These are phyloP conservation scores for Aphelinus atriplicis DNA, from an alignment of 1,140 invertebrate species.

Conservation along the genomic window DNA sequence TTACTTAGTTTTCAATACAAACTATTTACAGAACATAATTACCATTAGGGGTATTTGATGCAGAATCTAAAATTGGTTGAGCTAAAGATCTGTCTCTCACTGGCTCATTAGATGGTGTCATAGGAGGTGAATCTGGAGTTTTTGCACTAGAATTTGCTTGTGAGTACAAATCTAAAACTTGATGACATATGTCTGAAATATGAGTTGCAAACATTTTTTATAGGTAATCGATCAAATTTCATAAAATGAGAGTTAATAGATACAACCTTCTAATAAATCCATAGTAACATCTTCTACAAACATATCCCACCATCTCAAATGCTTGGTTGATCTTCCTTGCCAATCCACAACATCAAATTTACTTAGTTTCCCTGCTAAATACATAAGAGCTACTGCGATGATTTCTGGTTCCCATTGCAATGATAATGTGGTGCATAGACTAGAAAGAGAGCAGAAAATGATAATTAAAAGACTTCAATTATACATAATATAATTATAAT, in stretches of 20 bases:
- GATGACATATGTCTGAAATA: slow-evolving; percentile 91
- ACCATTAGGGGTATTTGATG: slow-evolving; percentile 58
- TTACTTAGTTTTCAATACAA: slow-evolving; percentile 18
- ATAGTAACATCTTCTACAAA: slow-evolving; percentile 96
- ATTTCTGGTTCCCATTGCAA: slow-evolving; percentile 99
- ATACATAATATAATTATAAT: slow-evolving; percentile 18
- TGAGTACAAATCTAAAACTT: slow-evolving; percentile 90
- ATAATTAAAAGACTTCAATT: not conserved
- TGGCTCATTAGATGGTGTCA: slow-evolving; percentile 62
- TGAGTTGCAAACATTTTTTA: slow-evolving; percentile 19
- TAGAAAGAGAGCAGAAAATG: slow-evolving; percentile 61
- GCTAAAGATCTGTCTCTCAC: slow-evolving; percentile 51
- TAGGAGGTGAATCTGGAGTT: slow-evolving; percentile 72
- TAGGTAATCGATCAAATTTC: not conserved
- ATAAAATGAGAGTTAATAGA: slow-evolving; percentile 11
- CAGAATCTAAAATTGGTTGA: slow-evolving; percentile 53
- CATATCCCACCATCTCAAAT: slow-evolving; percentile 97
- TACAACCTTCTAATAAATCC: slow-evolving; percentile 87
- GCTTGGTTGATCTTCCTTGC: slow-evolving; percentile 82
- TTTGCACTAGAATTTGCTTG: slow-evolving; percentile 68
- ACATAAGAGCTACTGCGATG: slow-evolving; percentile 97
- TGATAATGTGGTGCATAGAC: slow-evolving; percentile 94
- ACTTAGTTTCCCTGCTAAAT: slow-evolving; percentile 94
- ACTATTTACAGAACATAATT: slow-evolving; percentile 32
- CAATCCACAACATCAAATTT: slow-evolving; percentile 96